Conservation (phyloP, 2,888 invertebrate genomes). For the Hypolimnas misippus region DNA sequence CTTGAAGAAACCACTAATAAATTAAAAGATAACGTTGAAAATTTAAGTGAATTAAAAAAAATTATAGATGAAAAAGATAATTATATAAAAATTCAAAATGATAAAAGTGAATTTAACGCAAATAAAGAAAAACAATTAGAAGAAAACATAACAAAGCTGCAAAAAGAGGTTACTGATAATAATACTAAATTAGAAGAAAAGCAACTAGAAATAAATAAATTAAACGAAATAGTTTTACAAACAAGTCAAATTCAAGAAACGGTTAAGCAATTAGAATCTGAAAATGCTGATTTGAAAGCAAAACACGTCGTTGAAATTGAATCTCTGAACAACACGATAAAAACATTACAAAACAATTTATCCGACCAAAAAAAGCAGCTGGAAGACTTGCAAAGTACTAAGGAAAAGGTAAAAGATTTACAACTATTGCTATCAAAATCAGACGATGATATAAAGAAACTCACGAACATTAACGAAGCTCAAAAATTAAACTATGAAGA, state of each 20-base stretch:
- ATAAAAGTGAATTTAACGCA: slow-evolving; percentile 58
- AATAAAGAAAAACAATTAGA: slow-evolving; percentile 59
- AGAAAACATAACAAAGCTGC: slow-evolving; percentile 60
- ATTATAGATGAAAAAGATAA: slow-evolving; percentile 64
- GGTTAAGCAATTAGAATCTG: slow-evolving; percentile 62
- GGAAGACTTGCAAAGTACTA: slow-evolving; percentile 62
- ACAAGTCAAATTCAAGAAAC: slow-evolving; percentile 62
- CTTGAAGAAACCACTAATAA: slow-evolving; percentile 56
- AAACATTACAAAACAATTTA: slow-evolving; percentile 61
- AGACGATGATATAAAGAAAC: slow-evolving; percentile 75
- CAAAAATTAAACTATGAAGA: slow-evolving; percentile 79
- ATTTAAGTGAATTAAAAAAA: slow-evolving; percentile 57
- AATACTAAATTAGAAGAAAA: slow-evolving; percentile 59
- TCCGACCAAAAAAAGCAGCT: slow-evolving; percentile 64
- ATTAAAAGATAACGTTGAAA: slow-evolving; percentile 57
- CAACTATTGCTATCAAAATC: slow-evolving; percentile 70
- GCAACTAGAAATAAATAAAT: slow-evolving; percentile 57
- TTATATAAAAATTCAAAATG: slow-evolving; percentile 61
- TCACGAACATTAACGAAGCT: slow-evolving; percentile 74
- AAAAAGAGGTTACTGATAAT: slow-evolving; percentile 58
- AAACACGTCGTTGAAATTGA: slow-evolving; percentile 67
- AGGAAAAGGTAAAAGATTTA: slow-evolving; percentile 70
- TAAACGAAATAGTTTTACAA: slow-evolving; percentile 62
- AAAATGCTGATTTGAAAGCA: slow-evolving; percentile 66
- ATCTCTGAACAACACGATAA: slow-evolving; percentile 65